Percentiles rank a stretch among this genome's conserved stretches.
Evolutionary conservation across 2,113 vertebrate genomes (phyloP).

Genomic region (Microcebus tavaratra): DNA sequence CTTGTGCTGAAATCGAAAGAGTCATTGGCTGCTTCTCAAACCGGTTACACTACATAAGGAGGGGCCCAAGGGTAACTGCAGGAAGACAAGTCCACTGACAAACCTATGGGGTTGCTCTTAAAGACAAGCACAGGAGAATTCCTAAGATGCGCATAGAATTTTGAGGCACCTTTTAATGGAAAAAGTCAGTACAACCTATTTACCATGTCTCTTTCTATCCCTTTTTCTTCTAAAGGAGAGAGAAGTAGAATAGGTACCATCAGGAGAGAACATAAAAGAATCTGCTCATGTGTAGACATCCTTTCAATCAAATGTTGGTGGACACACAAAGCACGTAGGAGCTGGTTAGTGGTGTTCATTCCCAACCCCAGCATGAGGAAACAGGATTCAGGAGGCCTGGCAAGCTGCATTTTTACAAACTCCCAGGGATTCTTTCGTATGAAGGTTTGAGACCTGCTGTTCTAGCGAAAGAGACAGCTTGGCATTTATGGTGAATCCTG

Average conservation of each 20-base stretch:
- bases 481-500: not conserved
- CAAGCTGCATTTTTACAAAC: not conserved
- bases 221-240: slow-evolving; percentile 17
- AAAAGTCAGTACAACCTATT: not conserved
- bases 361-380: not conserved
- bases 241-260: not conserved
- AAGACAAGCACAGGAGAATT: slow-evolving; percentile 19
- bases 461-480: not conserved
- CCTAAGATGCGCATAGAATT: not conserved
- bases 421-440: not conserved
- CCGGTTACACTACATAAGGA: not conserved
- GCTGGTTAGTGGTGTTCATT: not conserved
- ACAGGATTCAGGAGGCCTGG: not conserved
- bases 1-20: slow-evolving; percentile 48
- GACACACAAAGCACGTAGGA: not conserved
- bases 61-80: not conserved
- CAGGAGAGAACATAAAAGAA: not conserved
- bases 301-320: not conserved
- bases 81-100: not conserved
- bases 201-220: not conserved
- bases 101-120: not conserved
- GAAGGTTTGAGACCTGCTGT: not conserved
- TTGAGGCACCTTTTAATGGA: not conserved
- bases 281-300: not conserved
- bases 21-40: slow-evolving; percentile 33